These are phyloP conservation scores for Cinclus mexicanus DNA, from an alignment of 2,113 vertebrate genomes.

Conservation along the genomic window DNA sequence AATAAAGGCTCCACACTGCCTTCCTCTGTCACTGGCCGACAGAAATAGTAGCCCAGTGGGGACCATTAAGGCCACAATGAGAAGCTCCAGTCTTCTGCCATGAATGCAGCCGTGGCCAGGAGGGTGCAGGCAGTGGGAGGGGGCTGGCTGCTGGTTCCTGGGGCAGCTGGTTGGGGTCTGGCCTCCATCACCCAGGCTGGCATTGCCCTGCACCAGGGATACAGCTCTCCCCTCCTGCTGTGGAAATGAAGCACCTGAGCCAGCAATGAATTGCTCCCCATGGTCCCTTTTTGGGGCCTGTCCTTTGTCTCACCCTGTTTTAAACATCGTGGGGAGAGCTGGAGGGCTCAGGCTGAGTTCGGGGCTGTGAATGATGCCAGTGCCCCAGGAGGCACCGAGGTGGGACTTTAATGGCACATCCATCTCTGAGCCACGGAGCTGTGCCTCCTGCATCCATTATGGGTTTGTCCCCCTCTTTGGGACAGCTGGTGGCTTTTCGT, in stretches of 20 bases:
- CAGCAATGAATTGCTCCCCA: not conserved
- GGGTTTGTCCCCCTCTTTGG: rapidly evolving
- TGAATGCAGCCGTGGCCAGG: not conserved
- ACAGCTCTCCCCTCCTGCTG: not conserved
- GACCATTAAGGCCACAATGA: not conserved
- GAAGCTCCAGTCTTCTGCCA: constrained; percentile 6
- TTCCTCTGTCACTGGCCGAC: constrained; percentile 20
- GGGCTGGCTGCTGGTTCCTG: not conserved
- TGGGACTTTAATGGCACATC: not conserved
- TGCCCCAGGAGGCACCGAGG: not conserved
- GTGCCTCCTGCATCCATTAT: not conserved
- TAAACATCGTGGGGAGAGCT: not conserved
- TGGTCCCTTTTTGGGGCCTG: not conserved
- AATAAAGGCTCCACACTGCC: constrained; percentile 54
- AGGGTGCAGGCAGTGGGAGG: not conserved
- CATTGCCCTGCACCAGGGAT: not conserved
- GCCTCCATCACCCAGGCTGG: not conserved
- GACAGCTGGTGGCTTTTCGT: not conserved
- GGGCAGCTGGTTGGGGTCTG: constrained; percentile 3
- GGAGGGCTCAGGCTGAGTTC: not conserved
- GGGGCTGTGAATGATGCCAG: not conserved
- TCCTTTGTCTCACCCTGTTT: not conserved
- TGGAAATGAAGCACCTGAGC: constrained; percentile 57
- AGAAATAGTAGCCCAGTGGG: constrained; percentile 63
- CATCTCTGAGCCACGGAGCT: not conserved